Base-by-base conservation (phyloP, 2,797 vertebrate species). In the Etheostoma nigrum region DNA sequence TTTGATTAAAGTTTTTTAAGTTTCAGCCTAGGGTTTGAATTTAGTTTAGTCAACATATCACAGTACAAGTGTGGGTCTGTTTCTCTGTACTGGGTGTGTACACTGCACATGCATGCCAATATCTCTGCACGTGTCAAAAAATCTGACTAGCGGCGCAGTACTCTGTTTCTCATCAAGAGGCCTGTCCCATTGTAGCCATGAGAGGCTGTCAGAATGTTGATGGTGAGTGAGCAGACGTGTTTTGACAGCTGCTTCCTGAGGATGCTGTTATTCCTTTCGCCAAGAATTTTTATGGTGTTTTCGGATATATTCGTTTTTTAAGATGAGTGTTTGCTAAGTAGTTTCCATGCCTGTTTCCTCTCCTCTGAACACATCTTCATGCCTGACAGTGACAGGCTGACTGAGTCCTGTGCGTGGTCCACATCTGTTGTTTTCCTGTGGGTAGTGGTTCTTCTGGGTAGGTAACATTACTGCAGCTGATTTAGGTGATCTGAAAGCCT, bases 231-330 rank as follows among this genome's bases (percentile, higher is more conserved):
- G 33, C 80, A 49, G 65, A 42, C n/a, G 0, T 65, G 68, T 78
- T 86, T 72, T 73, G 64, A 86, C 85, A 87, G 78, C 88, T 84
- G 73, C 81, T 86, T 86, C 74, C 79, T 52, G 30, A 45, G 55
- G 74, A 86, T 57, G 67, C 79, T 54, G 57, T 57, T 59, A n/a
- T n/a, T 70, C 19, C 71, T 76, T 57, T 82, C 12, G 13, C 68
- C 66, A 1, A 57, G 55, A 62, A 62, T 60, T 44, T 73, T 78
- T n/a, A 18, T 25, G 6, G 19, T 45, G 52, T 67, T 59, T 76
- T 71, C 23, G 36, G 76, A 79, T 27, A 19, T 12, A 30, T 66
- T 61, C 1, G 18, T 14, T 74, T 57, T 70, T 73, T 13, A 49
- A 69, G 66, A 70, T 21, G 47, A 72, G 25, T 18, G 58, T 51